Conservation (phyloP, 2,888 invertebrate species). For the Caenorhabditis afra region DNA sequence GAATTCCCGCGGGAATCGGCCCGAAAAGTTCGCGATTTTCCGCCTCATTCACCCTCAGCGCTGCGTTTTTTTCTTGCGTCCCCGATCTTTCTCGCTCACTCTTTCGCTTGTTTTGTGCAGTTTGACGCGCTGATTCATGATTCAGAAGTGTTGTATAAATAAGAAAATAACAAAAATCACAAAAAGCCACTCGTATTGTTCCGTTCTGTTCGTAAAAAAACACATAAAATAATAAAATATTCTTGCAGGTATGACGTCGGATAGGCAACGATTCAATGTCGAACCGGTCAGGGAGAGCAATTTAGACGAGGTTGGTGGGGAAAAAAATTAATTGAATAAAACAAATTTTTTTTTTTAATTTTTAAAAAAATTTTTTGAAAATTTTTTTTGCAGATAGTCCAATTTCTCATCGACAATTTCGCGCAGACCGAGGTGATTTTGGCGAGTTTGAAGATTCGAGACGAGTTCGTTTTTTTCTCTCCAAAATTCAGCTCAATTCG, state of each 20-base stretch:
- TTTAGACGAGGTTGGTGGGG: conserved; percentile 20
- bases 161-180: no score
- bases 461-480: conserved; percentile 21
- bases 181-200: no score
- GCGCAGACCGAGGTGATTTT: conserved; percentile 63
- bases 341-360: not conserved
- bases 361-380: not conserved
- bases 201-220: not conserved
- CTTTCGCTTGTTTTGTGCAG: no score
- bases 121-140: no score
- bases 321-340: not conserved
- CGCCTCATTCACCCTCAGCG: not conserved
- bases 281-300: conserved; percentile 29
- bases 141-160: no score
- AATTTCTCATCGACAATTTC: conserved; percentile 63
- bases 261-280: conserved; percentile 46
- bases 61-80: no score
- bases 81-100: no score
- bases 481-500: not conserved
- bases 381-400: conserved; percentile 38
- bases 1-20: not conserved
- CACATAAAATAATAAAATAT: no score
- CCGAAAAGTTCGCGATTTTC: conserved; percentile 33
- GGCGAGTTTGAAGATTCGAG: conserved; percentile 43
- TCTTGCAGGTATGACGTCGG: conserved; percentile 42